A percentile compares a stretch with the other conserved stretches of the same genome.
These are phyloP conservation scores for Saccopteryx leptura DNA, from an alignment of 2,113 vertebrate species.

Conservation along the genomic window DNA sequence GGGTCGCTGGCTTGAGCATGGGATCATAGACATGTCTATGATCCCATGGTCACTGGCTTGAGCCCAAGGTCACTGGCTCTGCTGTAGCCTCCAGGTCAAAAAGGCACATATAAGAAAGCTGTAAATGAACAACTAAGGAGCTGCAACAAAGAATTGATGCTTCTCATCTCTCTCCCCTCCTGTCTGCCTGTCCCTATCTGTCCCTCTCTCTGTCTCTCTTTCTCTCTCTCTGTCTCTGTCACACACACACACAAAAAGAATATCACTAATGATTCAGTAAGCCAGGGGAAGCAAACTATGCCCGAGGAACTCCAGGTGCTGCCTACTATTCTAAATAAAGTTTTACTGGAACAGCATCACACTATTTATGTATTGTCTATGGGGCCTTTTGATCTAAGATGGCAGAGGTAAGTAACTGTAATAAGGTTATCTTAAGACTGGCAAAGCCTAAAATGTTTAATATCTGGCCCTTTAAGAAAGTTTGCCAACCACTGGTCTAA, in stretches of 20 bases:
- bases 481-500: neutral
- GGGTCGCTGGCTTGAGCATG: too few species aligned
- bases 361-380: neutral
- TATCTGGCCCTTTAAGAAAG: slow-evolving; percentile 37
- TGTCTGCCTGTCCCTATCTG: too few species aligned
- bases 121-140: too few species aligned
- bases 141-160: too few species aligned
- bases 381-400: neutral
- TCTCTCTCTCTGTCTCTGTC: too few species aligned
- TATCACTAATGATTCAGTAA: slow-evolving; percentile 18
- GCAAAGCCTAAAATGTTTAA: slow-evolving; percentile 34
- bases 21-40: too few species aligned
- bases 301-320: neutral
- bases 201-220: too few species aligned
- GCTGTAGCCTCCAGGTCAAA: too few species aligned
- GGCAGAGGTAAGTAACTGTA: neutral
- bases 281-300: neutral
- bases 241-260: neutral
- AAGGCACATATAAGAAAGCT: too few species aligned
- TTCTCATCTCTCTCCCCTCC: too few species aligned
- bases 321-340: neutral
- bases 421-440: neutral
- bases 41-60: too few species aligned
- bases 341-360: neutral
- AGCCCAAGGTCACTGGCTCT: too few species aligned